phyloP scores from a whole-genome alignment of 2,888 invertebrate species.

The Trichopoda pennipes region DNA sequence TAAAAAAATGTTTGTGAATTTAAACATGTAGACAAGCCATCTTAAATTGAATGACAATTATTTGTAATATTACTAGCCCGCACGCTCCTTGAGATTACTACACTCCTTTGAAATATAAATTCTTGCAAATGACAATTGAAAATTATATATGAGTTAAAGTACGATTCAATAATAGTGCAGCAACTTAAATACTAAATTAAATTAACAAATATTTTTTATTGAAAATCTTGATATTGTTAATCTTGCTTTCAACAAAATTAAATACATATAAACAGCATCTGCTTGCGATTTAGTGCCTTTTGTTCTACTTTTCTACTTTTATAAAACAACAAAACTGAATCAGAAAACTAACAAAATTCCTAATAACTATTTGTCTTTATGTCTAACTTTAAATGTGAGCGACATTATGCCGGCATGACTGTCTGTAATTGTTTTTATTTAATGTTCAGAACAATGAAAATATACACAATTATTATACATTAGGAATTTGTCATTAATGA shows the following conservation, averaged over 20 bases:
- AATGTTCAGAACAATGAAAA: slow-evolving; percentile 49
- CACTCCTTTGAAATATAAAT: too few relatives aligned
- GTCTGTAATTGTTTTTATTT: slow-evolving; percentile 43
- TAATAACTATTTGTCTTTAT: slow-evolving; percentile 38
- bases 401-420: slow-evolving; percentile 4
- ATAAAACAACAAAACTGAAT: slow-evolving; percentile 2
- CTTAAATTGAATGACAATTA: too few relatives aligned
- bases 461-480: slow-evolving; percentile 42
- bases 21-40: too few relatives aligned
- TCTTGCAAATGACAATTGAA: slow-evolving; percentile 5
- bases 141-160: too few relatives aligned
- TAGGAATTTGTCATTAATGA: slow-evolving; percentile 49
- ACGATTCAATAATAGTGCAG: slow-evolving; percentile 1
- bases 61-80: too few relatives aligned
- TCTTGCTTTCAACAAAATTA: too few relatives aligned
- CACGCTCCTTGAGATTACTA: too few relatives aligned
- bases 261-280: slow-evolving; percentile 28
- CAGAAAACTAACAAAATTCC: background rate
- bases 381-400: slow-evolving; percentile 4
- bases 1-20: too few relatives aligned
- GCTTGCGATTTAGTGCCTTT: slow-evolving; percentile 39
- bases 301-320: slow-evolving; percentile 27
- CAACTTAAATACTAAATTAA: slow-evolving; percentile 18
- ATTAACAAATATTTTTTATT: slow-evolving; percentile 10
- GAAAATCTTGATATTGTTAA: background rate